Conservation (phyloP, 2,797 vertebrate species). For the Delichon dasypus region DNA sequence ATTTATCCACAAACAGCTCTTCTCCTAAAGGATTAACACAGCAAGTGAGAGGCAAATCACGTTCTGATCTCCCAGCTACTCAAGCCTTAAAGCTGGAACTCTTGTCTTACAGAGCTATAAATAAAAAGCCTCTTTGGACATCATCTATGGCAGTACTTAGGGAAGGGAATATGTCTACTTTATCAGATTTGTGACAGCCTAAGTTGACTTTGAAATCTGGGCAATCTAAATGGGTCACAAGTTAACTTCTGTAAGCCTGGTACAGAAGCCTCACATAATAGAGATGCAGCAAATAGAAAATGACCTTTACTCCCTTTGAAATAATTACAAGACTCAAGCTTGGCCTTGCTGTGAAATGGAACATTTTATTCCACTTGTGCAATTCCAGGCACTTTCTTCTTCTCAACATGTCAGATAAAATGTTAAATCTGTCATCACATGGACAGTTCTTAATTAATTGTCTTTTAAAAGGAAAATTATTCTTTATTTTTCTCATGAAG, state of each 20-base stretch:
- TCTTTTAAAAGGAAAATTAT: constrained; percentile 53
- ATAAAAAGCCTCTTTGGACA: constrained; percentile 24
- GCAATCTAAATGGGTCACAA: constrained; percentile 43
- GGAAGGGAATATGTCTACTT: neutral
- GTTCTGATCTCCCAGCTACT: neutral
- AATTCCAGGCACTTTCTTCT: constrained; percentile 61
- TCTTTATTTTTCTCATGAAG: constrained; percentile 49
- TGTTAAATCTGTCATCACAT: constrained; percentile 56
- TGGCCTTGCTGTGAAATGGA: constrained; percentile 63
- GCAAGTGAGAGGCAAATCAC: neutral
- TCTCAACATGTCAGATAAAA: constrained; percentile 54
- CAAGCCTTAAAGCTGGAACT: neutral
- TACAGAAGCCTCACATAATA: neutral
- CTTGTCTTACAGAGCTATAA: neutral
- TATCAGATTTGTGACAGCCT: neutral
- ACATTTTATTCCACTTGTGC: constrained; percentile 66
- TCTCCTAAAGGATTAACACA: neutral
- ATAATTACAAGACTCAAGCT: constrained; percentile 67
- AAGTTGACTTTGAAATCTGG: constrained; percentile 31
- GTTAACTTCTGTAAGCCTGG: constrained; percentile 23
- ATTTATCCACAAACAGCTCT: neutral
- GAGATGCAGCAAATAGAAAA: constrained; percentile 56
- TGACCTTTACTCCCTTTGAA: constrained; percentile 71
- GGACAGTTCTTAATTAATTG: constrained; percentile 69
- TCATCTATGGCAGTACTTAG: neutral